These are phyloP conservation scores for Tauraco hartlaubi DNA, from an alignment of 2,797 vertebrate species.

Conservation along the genomic window DNA sequence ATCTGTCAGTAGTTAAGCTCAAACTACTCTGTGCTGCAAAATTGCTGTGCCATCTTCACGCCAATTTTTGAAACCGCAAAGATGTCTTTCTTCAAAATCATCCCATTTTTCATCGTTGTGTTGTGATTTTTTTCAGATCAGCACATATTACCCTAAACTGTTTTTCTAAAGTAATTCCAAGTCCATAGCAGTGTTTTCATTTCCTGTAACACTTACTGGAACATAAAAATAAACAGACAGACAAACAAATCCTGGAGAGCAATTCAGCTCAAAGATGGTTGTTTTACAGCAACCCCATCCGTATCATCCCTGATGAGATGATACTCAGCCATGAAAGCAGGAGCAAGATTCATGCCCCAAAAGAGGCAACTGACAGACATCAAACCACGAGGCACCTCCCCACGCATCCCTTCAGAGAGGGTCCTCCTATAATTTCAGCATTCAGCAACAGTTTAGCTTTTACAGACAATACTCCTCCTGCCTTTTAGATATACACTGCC, in stretches of 20 bases:
- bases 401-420: neutral
- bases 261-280: neutral
- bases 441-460: neutral
- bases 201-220: neutral
- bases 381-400: neutral
- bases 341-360: neutral
- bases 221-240: slow-evolving; percentile 16
- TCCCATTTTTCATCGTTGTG: neutral
- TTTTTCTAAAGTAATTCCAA: slow-evolving; percentile 48
- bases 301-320: neutral
- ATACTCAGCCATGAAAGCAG: neutral
- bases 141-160: neutral
- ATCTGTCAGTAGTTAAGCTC: neutral
- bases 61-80: neutral
- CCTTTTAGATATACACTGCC: neutral
- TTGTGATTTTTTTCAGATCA: slow-evolving; percentile 18
- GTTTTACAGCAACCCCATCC: neutral
- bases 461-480: neutral
- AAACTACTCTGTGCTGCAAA: neutral
- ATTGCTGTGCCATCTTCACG: neutral
- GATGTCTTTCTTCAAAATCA: slow-evolving; percentile 28
- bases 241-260: slow-evolving; percentile 33
- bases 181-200: slow-evolving; percentile 8
- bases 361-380: neutral
- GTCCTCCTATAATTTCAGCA: neutral